A percentile compares a stretch with the other conserved stretches of the same genome.
These are phyloP conservation scores for Trichopria drosophilae DNA, from an alignment of 2,888 invertebrate species.

Conservation along the genomic window DNA sequence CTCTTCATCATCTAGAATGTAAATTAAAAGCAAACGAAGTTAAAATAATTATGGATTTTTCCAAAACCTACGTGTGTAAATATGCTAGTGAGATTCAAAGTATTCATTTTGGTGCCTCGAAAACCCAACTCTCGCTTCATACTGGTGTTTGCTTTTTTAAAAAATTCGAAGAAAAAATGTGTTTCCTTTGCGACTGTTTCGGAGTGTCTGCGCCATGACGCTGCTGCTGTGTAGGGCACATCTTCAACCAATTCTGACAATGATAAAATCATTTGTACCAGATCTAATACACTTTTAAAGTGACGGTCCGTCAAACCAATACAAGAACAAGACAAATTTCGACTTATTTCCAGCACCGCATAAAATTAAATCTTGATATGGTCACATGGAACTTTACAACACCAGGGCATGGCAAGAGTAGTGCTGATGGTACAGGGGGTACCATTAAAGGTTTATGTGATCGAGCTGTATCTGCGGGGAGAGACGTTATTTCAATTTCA, in stretches of 20 bases:
- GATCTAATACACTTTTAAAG: no score
- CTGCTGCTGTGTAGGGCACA: no score
- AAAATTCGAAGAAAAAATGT: neutral
- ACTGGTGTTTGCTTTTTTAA: conserved; percentile 3
- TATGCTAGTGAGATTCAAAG: neutral
- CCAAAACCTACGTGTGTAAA: no score
- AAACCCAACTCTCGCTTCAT: neutral
- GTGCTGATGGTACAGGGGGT: conserved; percentile 5
- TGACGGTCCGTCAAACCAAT: neutral
- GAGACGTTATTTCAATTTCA: neutral
- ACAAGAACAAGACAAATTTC: conserved; percentile 6
- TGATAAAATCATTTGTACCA: no score
- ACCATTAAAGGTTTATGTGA: conserved; percentile 1
- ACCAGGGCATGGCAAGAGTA: no score
- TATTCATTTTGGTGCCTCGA: conserved; percentile 5
- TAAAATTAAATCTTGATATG: conserved; percentile 1
- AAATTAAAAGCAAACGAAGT: no score
- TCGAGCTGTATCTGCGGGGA: neutral
- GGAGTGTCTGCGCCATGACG: neutral
- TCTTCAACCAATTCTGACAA: no score
- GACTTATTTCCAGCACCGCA: neutral
- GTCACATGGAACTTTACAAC: conserved; percentile 7
- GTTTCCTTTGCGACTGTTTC: conserved; percentile 6
- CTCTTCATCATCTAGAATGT: no score
- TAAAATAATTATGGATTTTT: no score